Evolutionary conservation across 2,797 vertebrate species (phyloP).

Genomic region (Clarias laeviceps): DNA sequence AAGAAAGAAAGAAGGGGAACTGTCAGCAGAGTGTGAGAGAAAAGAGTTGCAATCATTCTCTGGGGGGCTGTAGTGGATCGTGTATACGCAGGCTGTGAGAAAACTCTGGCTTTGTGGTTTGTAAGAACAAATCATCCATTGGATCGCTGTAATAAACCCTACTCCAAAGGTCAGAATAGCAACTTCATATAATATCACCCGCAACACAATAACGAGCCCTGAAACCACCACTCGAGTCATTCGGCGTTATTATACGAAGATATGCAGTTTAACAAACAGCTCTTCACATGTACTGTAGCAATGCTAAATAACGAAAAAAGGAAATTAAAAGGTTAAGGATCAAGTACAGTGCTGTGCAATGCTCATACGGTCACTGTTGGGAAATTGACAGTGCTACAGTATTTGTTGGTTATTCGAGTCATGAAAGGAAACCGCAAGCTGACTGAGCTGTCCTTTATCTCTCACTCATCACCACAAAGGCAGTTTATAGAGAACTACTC

Average conservation of each 20-base stretch:
- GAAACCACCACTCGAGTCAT: conserved; percentile 6
- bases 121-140: conserved; percentile 40
- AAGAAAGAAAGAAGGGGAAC: conserved; percentile 46
- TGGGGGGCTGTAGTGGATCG: conserved; percentile 57
- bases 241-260: neutral
- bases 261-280: conserved; percentile 10
- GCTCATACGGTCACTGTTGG: conserved; percentile 32
- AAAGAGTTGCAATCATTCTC: conserved; percentile 64
- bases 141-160: neutral
- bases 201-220: neutral
- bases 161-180: conserved; percentile 3
- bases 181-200: neutral
- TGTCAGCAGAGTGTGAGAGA: conserved; percentile 61
- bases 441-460: conserved; percentile 58
- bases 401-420: conserved; percentile 57
- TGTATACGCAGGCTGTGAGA: conserved; percentile 35
- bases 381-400: conserved; percentile 54
- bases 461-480: conserved; percentile 58
- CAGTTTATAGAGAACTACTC: conserved; percentile 53
- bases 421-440: conserved; percentile 65
- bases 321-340: neutral
- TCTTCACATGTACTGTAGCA: neutral
- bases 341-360: conserved; percentile 16
- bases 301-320: conserved; percentile 15
- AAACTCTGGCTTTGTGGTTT: conserved; percentile 37